Conservation (phyloP, 30 jellyfish, hydroid and myxozoan genomes). For the Sanderia malayensis region DNA sequence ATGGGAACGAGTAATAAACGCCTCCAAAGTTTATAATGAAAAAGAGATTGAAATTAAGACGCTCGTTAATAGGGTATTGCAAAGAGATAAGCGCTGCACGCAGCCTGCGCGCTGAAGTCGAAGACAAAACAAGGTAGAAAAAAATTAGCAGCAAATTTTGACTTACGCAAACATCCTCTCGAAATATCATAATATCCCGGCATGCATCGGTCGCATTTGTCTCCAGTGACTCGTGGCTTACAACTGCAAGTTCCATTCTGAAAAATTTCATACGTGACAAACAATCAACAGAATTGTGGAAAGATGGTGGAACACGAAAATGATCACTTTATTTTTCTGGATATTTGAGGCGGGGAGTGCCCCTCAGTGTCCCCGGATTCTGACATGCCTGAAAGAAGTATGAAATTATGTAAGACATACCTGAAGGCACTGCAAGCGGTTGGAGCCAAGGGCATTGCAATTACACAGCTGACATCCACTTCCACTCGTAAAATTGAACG, state of each 20-base stretch:
- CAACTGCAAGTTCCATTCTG: conserved; percentile 78
- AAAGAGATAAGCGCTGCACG: too few species aligned
- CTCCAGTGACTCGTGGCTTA: conserved; percentile 80
- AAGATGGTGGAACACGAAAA: too few species aligned
- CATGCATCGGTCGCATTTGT: conserved; percentile 86
- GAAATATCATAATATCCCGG: conserved; percentile 79
- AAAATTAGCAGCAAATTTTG: not conserved
- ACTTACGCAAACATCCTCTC: conserved; percentile 90
- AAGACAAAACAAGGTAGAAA: not conserved
- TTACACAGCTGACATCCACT: conserved; percentile 82
- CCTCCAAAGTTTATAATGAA: too few species aligned
- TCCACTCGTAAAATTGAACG: conserved; percentile 74
- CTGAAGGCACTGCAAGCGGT: conserved; percentile 60
- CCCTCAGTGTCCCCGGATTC: too few species aligned
- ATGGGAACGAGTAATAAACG: too few species aligned
- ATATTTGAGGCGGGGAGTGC: too few species aligned
- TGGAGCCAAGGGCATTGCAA: conserved; percentile 73
- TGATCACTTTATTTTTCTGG: too few species aligned
- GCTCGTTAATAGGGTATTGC: too few species aligned
- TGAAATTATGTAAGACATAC: conserved; percentile 70
- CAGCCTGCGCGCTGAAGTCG: not conserved
- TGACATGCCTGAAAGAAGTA: too few species aligned
- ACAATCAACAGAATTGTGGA: too few species aligned
- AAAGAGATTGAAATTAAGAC: too few species aligned
- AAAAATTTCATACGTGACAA: too few species aligned